Base-by-base conservation (phyloP, 2,888 invertebrate genomes). In the Harpagoxenus sublaevis region DNA sequence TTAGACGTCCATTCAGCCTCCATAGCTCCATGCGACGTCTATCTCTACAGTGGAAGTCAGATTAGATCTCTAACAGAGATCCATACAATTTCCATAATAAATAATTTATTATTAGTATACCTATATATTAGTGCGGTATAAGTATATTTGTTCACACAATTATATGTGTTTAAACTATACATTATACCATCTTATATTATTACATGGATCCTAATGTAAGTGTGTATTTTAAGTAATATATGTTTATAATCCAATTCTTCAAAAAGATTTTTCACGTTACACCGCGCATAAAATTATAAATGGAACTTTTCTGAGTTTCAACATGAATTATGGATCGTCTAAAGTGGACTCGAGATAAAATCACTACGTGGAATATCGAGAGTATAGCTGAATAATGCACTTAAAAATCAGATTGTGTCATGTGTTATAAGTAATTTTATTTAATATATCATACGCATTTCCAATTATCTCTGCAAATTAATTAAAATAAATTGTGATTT, bases 391-490 rank as follows among this genome's bases (percentile, higher is more conserved):
- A 73, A 5, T 73, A 23, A 73, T 23, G 23, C 15, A 55, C 55
- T 71, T 73, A 18, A 55, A 73, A 73, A 73, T 73, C 39, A 28
- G 65, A 45, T 45, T 28, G 28, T 18, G 23, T 70, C 31, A 31
- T 3, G 12, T 60, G 57, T 28, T 45, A 51, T 35, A 51, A 70
- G 31, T 62, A 74, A 74, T 74, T 60, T 31, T 62, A 60, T 74
- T 74, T 10, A 60, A 28, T 60, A 39, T 45, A 39, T 45, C 45
- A 62, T 45, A 62, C 15, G 10, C 73, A 45, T 31, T 74, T 74
- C 15, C 28, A 75, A 75, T 75, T 48, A 48, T 23, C 6, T 48
- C 31, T 75, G 31, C n/a, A 63, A 75, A 75, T 63, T 48, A 73
- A 73, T 66, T 66, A 66, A 66, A 66, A 45, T 23, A 66, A 66